These are phyloP conservation scores for Amphipyra tragopoginis DNA, from an alignment of 2,888 invertebrate species.

Conservation along the genomic window DNA sequence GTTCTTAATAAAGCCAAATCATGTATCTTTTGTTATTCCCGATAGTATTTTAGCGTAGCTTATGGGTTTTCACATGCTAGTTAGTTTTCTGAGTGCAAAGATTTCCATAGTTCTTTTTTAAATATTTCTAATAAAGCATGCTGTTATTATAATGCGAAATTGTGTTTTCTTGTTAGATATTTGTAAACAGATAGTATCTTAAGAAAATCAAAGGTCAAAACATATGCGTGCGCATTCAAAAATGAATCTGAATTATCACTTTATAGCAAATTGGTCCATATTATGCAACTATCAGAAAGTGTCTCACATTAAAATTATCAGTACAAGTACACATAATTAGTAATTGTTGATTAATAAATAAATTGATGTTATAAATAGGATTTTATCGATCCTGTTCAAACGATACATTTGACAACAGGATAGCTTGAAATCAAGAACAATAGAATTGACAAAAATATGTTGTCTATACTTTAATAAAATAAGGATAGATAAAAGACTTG, in stretches of 20 bases:
- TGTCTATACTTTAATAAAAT: no score
- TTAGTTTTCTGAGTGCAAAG: no score
- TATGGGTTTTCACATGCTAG: no score
- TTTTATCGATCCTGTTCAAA: no score
- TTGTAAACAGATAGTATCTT: slow-evolving; percentile 17
- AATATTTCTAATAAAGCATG: no score
- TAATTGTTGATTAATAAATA: neutral
- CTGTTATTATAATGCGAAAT: no score
- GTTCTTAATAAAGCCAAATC: neutral
- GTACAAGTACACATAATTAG: neutral
- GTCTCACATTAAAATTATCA: slow-evolving; percentile 6
- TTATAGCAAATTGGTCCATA: neutral
- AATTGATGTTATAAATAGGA: slow-evolving; percentile 5
- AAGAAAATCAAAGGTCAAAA: slow-evolving; percentile 17
- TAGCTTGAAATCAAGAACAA: no score
- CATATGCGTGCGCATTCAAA: neutral
- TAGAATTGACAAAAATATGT: no score
- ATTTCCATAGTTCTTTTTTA: neutral
- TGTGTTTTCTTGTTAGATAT: neutral
- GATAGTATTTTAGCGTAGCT: no score
- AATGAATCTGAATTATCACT: slow-evolving; percentile 3
- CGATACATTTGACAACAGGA: no score
- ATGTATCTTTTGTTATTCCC: neutral
- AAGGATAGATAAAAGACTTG: no score
- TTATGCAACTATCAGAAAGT: slow-evolving; percentile 6